A percentile compares a stretch with the other conserved stretches of the same genome.
Conservation (phyloP, 2,888 invertebrate genomes). For the Busseola fusca region DNA sequence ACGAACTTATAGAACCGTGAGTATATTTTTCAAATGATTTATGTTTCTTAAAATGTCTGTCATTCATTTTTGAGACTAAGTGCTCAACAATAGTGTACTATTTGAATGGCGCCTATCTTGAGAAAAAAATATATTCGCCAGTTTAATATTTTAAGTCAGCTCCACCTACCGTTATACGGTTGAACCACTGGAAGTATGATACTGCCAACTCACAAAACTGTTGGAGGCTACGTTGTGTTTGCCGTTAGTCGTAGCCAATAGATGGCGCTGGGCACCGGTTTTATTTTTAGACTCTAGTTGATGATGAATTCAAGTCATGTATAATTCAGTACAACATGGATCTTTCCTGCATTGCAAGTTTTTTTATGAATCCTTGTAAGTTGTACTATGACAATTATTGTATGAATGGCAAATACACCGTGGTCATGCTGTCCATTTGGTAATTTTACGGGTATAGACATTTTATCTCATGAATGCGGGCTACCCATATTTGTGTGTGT, state of each 20-base stretch:
- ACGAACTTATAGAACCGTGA: conserved; percentile 98
- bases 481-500: too few species aligned
- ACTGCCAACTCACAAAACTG: background rate
- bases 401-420: background rate
- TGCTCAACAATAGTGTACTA: background rate
- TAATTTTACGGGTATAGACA: background rate
- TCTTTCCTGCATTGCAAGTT: background rate
- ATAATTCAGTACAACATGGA: background rate
- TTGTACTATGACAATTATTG: background rate
- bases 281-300: background rate
- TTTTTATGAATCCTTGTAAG: background rate
- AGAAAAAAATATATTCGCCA: background rate
- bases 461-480: too few species aligned
- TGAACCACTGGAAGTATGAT: background rate
- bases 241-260: background rate
- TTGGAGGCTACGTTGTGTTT: background rate
- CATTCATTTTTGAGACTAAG: background rate
- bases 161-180: conserved; percentile 53
- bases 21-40: conserved; percentile 63
- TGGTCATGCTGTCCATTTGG: background rate
- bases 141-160: conserved; percentile 3
- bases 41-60: background rate
- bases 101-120: background rate
- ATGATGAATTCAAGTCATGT: background rate
- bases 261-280: conserved; percentile 30